Percentiles rank a stretch among this genome's conserved stretches.
These are phyloP conservation scores for Forficula auricularia DNA, from an alignment of 1,140 invertebrate species.

Conservation along the genomic window DNA sequence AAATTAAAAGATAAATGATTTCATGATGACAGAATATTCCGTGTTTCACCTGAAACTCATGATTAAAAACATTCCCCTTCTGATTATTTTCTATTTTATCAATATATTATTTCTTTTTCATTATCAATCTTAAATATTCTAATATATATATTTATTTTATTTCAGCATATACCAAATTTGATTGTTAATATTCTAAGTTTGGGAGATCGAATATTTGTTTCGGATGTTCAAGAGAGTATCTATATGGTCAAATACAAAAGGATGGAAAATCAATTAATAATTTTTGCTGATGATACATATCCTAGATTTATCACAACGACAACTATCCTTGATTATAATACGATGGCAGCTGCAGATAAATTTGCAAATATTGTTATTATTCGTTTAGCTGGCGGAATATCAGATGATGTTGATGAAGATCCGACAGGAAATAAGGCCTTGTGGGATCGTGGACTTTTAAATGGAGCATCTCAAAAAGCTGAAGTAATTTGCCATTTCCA, in stretches of 20 bases:
- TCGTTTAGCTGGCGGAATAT: constrained; percentile 72
- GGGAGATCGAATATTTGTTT: constrained; percentile 83
- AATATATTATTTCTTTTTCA: neutral
- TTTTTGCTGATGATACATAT: constrained; percentile 96
- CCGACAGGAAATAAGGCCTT: constrained; percentile 95
- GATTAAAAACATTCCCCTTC: too few relatives aligned
- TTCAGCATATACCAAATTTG: constrained; percentile 81
- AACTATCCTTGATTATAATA: constrained; percentile 90
- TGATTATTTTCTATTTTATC: constrained; percentile 11
- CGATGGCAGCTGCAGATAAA: constrained; percentile 89
- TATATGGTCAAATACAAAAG: constrained; percentile 91
- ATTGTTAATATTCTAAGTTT: constrained; percentile 86
- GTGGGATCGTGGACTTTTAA: constrained; percentile 92
- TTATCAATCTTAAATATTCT: too few relatives aligned
- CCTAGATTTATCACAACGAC: constrained; percentile 90
- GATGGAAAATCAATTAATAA: constrained; percentile 90
- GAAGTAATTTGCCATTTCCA: constrained; percentile 86
- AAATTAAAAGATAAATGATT: neutral
- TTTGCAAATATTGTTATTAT: constrained; percentile 92
- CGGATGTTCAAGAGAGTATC: constrained; percentile 93
- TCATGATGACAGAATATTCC: too few relatives aligned
- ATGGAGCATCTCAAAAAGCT: constrained; percentile 94
- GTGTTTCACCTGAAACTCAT: too few relatives aligned
- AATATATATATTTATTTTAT: constrained; percentile 7
- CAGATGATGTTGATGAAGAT: constrained; percentile 97